Conservation (phyloP, 2,888 invertebrate species). For the Gibbula magus region DNA sequence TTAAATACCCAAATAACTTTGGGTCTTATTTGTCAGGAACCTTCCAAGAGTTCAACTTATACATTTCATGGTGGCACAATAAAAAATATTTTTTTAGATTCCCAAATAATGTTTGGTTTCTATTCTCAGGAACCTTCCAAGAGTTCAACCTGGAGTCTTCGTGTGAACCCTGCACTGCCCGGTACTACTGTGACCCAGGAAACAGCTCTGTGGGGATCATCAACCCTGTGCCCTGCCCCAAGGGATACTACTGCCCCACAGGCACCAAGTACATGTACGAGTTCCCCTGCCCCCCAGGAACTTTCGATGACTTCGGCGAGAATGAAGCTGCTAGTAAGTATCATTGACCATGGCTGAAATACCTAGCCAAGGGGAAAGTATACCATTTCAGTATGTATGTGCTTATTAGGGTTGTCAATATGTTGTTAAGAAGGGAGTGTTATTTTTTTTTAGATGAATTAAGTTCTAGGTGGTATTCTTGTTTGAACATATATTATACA, state of each 20-base stretch:
- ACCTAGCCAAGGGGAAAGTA: too few relatives aligned
- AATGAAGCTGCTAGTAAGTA: background rate
- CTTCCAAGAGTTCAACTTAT: conserved; percentile 55
- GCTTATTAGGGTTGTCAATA: too few relatives aligned
- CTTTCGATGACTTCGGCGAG: conserved; percentile 48
- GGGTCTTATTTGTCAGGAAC: conserved; percentile 44
- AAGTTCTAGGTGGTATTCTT: too few relatives aligned
- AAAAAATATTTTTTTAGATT: background rate
- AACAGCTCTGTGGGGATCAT: conserved; percentile 66
- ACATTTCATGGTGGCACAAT: background rate
- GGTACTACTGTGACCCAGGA: conserved; percentile 71
- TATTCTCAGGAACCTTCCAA: conserved; percentile 61
- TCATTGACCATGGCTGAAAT: too few relatives aligned
- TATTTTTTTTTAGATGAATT: too few relatives aligned
- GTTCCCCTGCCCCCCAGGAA: conserved; percentile 69
- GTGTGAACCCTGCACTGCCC: conserved; percentile 60
- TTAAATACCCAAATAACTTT: background rate
- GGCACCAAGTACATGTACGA: conserved; percentile 62
- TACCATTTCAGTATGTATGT: too few relatives aligned
- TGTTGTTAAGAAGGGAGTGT: too few relatives aligned
- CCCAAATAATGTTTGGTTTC: background rate
- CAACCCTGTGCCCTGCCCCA: conserved; percentile 60
- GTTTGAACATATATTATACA: too few relatives aligned
- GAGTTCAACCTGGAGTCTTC: conserved; percentile 42
- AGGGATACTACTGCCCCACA: conserved; percentile 67